phyloP scores from a whole-genome alignment of 2,797 vertebrate genomes.

The Melanogrammus aeglefinus region DNA sequence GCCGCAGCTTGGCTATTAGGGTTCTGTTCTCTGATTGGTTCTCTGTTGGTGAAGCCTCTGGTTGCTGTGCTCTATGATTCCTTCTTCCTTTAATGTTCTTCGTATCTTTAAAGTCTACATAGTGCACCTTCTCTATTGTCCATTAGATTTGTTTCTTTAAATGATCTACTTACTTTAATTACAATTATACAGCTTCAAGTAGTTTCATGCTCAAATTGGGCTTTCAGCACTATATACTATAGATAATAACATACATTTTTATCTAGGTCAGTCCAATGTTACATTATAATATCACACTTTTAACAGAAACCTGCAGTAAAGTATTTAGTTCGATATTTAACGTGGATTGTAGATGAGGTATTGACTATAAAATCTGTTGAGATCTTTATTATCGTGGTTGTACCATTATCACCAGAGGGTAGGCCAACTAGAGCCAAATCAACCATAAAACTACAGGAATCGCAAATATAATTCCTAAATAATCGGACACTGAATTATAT shows the following conservation, averaged over 20 bases:
- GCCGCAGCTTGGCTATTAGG: background rate
- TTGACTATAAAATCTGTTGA: background rate
- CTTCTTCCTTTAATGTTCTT: conserved; percentile 1
- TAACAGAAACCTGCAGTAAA: background rate
- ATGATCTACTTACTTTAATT: background rate
- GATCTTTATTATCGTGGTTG: background rate
- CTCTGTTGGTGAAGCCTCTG: conserved; percentile 12
- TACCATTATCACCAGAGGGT: background rate
- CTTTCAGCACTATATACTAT: background rate
- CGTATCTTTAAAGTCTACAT: conserved; percentile 28
- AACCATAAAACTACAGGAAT: too few relatives aligned
- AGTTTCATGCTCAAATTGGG: background rate
- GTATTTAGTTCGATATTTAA: background rate
- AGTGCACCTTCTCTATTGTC: background rate
- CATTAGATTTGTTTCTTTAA: background rate
- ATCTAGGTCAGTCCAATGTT: background rate
- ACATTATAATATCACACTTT: background rate
- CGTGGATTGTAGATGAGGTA: background rate
- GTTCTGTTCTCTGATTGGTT: conserved; percentile 24
- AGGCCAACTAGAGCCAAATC: too few relatives aligned
- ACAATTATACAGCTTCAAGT: background rate
- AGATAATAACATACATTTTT: background rate
- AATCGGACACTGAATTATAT: background rate
- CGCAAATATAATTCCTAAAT: too few relatives aligned
- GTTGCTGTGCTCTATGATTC: conserved; percentile 10